Conservation (phyloP, 2,888 invertebrate genomes). For the Agriopis marginaria region DNA sequence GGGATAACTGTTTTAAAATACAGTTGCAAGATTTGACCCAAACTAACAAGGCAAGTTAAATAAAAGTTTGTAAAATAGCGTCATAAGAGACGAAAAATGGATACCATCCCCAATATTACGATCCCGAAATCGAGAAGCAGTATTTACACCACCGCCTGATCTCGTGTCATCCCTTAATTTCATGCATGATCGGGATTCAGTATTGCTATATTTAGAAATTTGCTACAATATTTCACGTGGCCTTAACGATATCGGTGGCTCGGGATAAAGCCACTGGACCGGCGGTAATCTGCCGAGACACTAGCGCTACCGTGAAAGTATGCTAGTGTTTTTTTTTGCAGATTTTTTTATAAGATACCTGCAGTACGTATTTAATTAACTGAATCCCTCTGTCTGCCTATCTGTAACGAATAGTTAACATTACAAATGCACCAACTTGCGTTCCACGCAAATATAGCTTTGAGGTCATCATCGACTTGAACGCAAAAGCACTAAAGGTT, state of each 20-base stretch:
- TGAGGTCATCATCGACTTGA: too few relatives aligned
- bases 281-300: constrained; percentile 76
- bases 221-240: constrained; percentile 67
- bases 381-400: too few relatives aligned
- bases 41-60: too few relatives aligned
- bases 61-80: not conserved
- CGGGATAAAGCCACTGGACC: constrained; percentile 64
- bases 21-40: too few relatives aligned
- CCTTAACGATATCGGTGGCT: constrained; percentile 62
- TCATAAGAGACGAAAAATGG: not conserved
- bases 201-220: constrained; percentile 77
- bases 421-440: too few relatives aligned
- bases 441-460: too few relatives aligned
- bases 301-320: constrained; percentile 58
- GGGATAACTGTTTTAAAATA: too few relatives aligned
- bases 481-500: too few relatives aligned
- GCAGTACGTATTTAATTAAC: too few relatives aligned
- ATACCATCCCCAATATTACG: constrained; percentile 10
- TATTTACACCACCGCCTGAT: constrained; percentile 42
- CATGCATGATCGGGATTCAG: constrained; percentile 66
- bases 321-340: constrained; percentile 11
- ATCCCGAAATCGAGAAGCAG: constrained; percentile 18
- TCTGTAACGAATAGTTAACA: too few relatives aligned
- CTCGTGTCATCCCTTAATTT: constrained; percentile 64
- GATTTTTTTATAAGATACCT: not conserved